These are phyloP conservation scores for Rhincodon typus DNA, from an alignment of 2,797 vertebrate genomes.

Conservation along the genomic window DNA sequence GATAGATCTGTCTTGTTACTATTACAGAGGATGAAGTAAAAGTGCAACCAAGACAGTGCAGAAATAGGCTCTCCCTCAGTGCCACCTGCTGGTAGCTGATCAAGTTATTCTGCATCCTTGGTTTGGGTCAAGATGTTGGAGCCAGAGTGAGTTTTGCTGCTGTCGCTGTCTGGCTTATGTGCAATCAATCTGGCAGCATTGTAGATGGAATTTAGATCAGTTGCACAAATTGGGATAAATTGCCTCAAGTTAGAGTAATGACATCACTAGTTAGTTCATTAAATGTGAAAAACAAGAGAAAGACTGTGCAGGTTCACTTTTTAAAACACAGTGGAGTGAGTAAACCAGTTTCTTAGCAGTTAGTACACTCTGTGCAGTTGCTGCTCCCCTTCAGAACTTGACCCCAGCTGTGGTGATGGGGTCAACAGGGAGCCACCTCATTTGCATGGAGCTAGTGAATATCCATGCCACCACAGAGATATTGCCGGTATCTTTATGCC, in stretches of 20 bases:
- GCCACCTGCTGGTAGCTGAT: background rate
- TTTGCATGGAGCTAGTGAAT: background rate
- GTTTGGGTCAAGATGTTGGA: background rate
- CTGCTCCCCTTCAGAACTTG: background rate
- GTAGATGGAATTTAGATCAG: background rate
- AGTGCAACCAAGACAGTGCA: background rate
- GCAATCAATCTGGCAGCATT: background rate
- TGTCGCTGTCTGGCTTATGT: background rate
- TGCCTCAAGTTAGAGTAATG: background rate
- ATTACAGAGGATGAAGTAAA: background rate
- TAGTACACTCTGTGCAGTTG: background rate
- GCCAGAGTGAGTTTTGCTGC: background rate
- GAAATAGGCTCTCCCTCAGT: background rate
- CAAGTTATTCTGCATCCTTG: background rate
- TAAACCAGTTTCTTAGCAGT: background rate
- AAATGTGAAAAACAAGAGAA: background rate
- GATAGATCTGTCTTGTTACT: background rate
- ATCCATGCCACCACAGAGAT: background rate
- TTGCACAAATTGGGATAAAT: background rate
- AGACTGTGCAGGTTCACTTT: background rate
- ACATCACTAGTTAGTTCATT: background rate
- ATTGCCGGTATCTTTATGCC: background rate
- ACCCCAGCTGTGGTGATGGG: background rate
- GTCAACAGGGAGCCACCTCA: background rate
- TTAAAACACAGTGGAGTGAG: background rate